Evolutionary conservation across 1,140 invertebrate genomes (phyloP).

Genomic region (Drosophila novamexicana): DNA sequence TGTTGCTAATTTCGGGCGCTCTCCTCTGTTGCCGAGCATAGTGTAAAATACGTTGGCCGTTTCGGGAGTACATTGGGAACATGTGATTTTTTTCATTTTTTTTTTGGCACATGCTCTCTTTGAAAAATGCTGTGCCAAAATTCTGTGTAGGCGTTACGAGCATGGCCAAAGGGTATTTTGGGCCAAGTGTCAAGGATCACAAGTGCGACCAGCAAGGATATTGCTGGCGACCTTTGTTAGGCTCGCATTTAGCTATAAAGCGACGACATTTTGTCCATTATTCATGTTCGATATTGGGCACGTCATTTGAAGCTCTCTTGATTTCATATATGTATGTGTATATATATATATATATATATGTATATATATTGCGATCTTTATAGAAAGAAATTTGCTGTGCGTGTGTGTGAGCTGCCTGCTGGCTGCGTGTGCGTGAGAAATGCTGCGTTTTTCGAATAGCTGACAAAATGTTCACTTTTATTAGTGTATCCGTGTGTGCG

Average conservation of each 20-base stretch:
- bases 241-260: neutral
- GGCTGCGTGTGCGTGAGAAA: conserved; percentile 58
- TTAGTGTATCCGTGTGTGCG: conserved; percentile 39
- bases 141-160: neutral
- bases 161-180: too few species aligned
- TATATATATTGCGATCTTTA: conserved; percentile 42
- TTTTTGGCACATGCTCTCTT: neutral
- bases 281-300: conserved; percentile 36
- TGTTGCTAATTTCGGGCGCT: neutral
- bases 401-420: neutral
- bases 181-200: neutral
- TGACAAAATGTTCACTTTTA: conserved; percentile 24
- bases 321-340: conserved; percentile 14
- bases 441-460: conserved; percentile 59
- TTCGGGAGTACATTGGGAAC: conserved; percentile 27
- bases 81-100: conserved; percentile 45
- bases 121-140: conserved; percentile 2
- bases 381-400: conserved; percentile 48
- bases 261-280: conserved; percentile 44
- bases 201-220: neutral
- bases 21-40: conserved; percentile 36
- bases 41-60: conserved; percentile 8
- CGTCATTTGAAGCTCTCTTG: conserved; percentile 50
- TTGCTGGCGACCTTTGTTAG: neutral
- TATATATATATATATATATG: conserved; percentile 10